Evolutionary conservation across 2,113 vertebrate species (phyloP).

Genomic region (Sceloporus tristichus): DNA sequence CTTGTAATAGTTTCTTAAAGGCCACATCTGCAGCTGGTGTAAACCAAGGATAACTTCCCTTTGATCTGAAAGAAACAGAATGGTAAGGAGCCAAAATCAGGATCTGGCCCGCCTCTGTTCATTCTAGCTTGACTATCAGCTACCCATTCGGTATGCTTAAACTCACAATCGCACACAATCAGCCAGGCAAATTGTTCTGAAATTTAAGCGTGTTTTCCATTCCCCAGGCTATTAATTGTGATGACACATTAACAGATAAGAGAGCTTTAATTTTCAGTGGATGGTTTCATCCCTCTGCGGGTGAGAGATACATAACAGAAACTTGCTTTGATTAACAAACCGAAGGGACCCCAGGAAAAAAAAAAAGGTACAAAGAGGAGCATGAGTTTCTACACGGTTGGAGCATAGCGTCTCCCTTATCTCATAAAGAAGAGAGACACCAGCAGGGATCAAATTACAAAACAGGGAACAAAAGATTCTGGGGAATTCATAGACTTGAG

Average conservation of each 20-base stretch:
- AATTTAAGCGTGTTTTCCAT: slow-evolving; percentile 73
- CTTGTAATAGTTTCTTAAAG: slow-evolving; percentile 5
- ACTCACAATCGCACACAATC: slow-evolving; percentile 68
- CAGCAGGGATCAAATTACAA: background rate
- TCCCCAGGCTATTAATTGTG: slow-evolving; percentile 71
- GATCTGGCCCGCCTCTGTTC: slow-evolving; percentile 21
- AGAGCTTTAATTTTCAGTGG: slow-evolving; percentile 72
- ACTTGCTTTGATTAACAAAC: slow-evolving; percentile 67
- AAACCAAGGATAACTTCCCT: background rate
- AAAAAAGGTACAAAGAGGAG: slow-evolving; percentile 27
- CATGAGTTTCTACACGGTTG: slow-evolving; percentile 36
- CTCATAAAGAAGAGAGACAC: slow-evolving; percentile 27
- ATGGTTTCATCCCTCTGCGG: slow-evolving; percentile 59
- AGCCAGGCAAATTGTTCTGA: slow-evolving; percentile 65
- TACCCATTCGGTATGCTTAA: slow-evolving; percentile 63
- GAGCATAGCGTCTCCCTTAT: slow-evolving; percentile 52
- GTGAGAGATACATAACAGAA: slow-evolving; percentile 50
- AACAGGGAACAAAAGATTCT: slow-evolving; percentile 36
- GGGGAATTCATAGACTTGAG: slow-evolving; percentile 14
- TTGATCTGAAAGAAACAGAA: background rate
- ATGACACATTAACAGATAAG: slow-evolving; percentile 75
- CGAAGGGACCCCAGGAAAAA: slow-evolving; percentile 46
- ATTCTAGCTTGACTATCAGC: slow-evolving; percentile 46
- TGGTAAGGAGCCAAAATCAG: background rate
- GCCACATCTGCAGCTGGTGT: background rate